Evolutionary conservation across 2,113 vertebrate species (phyloP), one percentile per base, ranked within the genome.

Genomic region (Coreoperca whiteheadi): DNA sequence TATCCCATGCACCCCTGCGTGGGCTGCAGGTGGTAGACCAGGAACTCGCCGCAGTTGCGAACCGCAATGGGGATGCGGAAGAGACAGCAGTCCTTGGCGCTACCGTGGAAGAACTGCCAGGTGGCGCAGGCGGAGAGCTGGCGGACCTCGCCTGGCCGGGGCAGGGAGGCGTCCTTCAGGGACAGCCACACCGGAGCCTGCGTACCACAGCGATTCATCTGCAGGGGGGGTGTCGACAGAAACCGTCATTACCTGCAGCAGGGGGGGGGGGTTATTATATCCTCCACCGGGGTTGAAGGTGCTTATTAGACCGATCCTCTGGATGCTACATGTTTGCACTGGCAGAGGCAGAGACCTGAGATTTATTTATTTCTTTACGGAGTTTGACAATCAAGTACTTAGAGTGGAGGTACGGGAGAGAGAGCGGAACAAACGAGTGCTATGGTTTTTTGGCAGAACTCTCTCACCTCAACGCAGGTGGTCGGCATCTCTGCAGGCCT

Each of bases 181-280:
- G 87, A 95, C 67, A 97, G 94, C 96, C 97, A 97, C 79, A 97
- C 94, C 0, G 96, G 96, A 32, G 96, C 96, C 94, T 97, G 96
- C 0, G 96, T 97, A 1, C 96, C 96, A 0, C 96, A 96, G 66
- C 91, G 96, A 84, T 97, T 97, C 96, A 96, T 96, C 96, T 97
- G 64, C 56, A n/a, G 60, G 25, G 25, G 32, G 12, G 30, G 11
- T 1, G 2, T 28, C 3, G 7, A 75, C 11, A 77, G 21, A 89
- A 84, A 83, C 74, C 65, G 68, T 88, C n/a, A 91, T 89, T 91
- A 92, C 3, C 51, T 46, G 43, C 14, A 43, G 63, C 3, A n/a
- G n/a, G 32, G 32, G 39, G 11, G 63, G 28, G 72, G 51, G 53
- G 53, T 81, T 39, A 65, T 86, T 87, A 81, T 15, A 4, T 34